A percentile compares a stretch with the other conserved stretches of the same genome.
phyloP scores from a whole-genome alignment of 2,797 vertebrate species.

The Siniperca obscura region DNA sequence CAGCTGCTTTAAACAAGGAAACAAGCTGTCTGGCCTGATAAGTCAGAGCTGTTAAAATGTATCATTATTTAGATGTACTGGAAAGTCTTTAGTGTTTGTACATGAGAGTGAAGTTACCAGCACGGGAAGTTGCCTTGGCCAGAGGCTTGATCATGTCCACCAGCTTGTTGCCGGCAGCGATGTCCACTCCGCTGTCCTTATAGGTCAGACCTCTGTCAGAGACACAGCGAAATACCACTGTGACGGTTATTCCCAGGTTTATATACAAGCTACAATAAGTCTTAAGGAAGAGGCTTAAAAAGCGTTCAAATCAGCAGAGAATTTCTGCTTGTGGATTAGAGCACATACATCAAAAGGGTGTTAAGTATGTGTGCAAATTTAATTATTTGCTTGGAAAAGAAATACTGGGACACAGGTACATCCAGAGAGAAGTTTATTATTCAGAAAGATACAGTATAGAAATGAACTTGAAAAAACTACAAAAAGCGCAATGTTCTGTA shows the following conservation, averaged over 20 bases:
- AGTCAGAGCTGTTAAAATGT: background rate
- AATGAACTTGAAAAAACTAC: background rate
- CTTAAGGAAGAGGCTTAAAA: background rate
- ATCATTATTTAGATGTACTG: background rate
- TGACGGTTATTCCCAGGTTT: background rate
- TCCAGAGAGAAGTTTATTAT: constrained; percentile 42
- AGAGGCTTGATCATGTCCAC: constrained; percentile 95
- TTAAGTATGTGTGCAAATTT: background rate
- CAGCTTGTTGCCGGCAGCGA: constrained; percentile 94
- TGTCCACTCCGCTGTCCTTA: constrained; percentile 96
- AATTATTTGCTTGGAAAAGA: background rate
- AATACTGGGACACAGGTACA: constrained; percentile 1
- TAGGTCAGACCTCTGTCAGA: constrained; percentile 92
- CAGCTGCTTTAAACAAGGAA: background rate
- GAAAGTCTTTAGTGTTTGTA: background rate
- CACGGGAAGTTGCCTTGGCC: constrained; percentile 92
- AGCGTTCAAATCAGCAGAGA: background rate
- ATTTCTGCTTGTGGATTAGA: background rate
- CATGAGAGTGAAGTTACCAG: constrained; percentile 83
- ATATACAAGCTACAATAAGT: no score
- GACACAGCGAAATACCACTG: constrained; percentile 13
- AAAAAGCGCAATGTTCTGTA: background rate
- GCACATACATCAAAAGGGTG: background rate
- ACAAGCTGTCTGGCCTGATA: no score
- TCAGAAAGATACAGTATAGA: background rate